A percentile compares a stretch with the other conserved stretches of the same genome.
Conservation (phyloP, 1,140 invertebrate species). For the Diachasmimorpha longicaudata region DNA sequence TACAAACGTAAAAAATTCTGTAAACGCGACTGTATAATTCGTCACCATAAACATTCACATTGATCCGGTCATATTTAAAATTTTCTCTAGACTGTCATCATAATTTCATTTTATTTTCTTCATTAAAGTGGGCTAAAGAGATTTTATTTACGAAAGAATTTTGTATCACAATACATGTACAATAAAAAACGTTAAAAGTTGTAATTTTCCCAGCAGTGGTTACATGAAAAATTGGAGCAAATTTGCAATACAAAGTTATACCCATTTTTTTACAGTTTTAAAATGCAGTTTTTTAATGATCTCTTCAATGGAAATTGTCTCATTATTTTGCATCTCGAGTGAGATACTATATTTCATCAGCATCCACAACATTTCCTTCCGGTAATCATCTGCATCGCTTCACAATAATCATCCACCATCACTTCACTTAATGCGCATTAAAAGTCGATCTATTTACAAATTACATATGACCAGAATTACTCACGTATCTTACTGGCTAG, state of each 20-base stretch:
- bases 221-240: constrained; percentile 9
- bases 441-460: constrained; percentile 48
- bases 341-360: background rate
- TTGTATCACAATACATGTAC: constrained; percentile 3
- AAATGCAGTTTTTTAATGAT: constrained; percentile 21
- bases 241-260: constrained; percentile 11
- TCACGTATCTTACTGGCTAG: constrained; percentile 49
- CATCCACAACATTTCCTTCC: constrained; percentile 1
- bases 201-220: constrained; percentile 4
- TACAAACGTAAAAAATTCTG: constrained; percentile 57
- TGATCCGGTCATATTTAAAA: constrained; percentile 22
- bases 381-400: constrained; percentile 21
- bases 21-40: constrained; percentile 47
- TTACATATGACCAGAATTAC: constrained; percentile 57
- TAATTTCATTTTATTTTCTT: background rate
- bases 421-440: constrained; percentile 19
- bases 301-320: constrained; percentile 7
- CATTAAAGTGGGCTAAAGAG: background rate
- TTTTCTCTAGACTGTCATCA: background rate
- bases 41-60: constrained; percentile 30
- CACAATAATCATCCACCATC: background rate
- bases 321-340: background rate
- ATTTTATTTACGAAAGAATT: background rate
- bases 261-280: constrained; percentile 18
- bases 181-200: constrained; percentile 3